A percentile compares a stretch with the other conserved stretches of the same genome.
Conservation (phyloP, 2,888 invertebrate genomes). For the Cantharis rufa region DNA sequence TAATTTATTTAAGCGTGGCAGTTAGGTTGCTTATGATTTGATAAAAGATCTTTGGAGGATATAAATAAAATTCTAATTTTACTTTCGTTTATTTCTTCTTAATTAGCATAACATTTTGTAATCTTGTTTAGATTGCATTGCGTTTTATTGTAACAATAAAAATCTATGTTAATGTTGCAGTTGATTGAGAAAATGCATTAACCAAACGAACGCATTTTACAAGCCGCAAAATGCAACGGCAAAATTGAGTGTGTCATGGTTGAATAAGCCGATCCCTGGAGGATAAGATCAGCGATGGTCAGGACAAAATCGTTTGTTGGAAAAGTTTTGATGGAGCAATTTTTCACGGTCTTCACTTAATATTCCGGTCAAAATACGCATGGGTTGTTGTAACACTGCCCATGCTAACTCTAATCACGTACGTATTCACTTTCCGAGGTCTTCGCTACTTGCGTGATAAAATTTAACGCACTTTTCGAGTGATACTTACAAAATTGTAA, state of each 20-base stretch:
- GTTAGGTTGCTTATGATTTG: background rate
- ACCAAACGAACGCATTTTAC: no score
- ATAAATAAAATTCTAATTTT: no score
- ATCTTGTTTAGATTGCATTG: background rate
- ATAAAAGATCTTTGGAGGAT: background rate
- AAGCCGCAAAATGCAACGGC: background rate
- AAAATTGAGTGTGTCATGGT: background rate
- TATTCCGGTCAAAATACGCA: background rate
- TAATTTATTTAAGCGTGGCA: no score
- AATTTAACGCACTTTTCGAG: background rate
- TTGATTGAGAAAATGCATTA: no score
- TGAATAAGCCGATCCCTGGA: background rate
- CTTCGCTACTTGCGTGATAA: constrained; percentile 4
- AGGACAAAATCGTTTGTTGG: no score
- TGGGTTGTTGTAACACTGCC: background rate
- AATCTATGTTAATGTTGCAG: no score
- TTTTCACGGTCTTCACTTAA: background rate
- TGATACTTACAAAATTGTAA: background rate
- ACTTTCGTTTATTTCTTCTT: no score
- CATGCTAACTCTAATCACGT: constrained; percentile 4
- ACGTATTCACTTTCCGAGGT: constrained; percentile 9
- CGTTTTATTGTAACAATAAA: background rate
- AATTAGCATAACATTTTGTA: background rate
- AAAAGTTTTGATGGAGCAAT: background rate
- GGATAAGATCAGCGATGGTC: background rate